Percentiles rank a stretch among this genome's conserved stretches.
These are phyloP conservation scores for Mastomys natalensis DNA, from an alignment of 2,113 vertebrate genomes.

Conservation along the genomic window DNA sequence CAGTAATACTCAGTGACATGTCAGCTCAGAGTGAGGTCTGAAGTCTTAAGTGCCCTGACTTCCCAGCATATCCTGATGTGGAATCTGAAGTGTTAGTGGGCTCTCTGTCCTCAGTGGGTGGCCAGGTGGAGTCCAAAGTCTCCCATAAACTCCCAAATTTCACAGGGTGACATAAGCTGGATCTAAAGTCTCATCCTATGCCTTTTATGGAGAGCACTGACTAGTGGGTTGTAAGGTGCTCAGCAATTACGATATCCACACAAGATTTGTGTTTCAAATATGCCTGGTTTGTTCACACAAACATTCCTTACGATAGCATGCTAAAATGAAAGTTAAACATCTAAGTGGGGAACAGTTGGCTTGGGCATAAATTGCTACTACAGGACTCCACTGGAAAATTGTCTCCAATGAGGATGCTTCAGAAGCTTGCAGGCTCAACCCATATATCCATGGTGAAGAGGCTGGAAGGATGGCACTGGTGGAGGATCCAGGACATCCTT, in stretches of 20 bases:
- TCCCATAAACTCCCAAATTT: background rate
- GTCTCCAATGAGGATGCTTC: background rate
- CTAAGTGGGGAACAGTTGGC: background rate
- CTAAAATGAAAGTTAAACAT: background rate
- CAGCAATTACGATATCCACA: background rate
- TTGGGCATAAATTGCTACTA: background rate
- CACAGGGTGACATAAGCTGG: background rate
- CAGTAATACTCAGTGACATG: background rate
- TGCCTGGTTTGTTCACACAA: background rate
- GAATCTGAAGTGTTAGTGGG: background rate
- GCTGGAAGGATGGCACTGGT: background rate
- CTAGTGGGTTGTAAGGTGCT: background rate
- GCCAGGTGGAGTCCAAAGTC: background rate
- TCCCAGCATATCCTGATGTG: background rate
- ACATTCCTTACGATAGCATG: background rate
- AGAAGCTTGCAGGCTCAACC: background rate
- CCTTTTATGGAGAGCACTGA: background rate
- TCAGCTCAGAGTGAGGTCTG: background rate
- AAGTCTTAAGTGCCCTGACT: background rate
- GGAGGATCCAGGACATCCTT: background rate
- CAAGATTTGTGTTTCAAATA: background rate
- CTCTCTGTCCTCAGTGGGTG: background rate
- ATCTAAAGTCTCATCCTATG: background rate
- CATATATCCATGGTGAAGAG: background rate
- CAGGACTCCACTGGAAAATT: background rate